Percentiles rank a stretch among this genome's conserved stretches.
Conservation (phyloP, 1,140 invertebrate genomes). For the Nephila pilipes region DNA sequence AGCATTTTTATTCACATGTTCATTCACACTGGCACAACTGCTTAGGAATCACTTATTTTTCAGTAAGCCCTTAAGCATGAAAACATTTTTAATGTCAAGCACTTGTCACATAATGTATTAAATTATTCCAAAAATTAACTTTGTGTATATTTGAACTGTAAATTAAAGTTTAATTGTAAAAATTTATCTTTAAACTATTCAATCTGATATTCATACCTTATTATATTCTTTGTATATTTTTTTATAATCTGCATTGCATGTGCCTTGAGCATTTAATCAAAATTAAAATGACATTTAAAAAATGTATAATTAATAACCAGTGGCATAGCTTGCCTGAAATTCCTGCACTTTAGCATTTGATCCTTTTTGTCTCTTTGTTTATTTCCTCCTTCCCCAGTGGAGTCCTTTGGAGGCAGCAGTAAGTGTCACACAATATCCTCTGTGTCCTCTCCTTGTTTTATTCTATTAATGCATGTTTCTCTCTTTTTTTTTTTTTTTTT, state of each 20-base stretch:
- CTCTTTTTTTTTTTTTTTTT: background rate
- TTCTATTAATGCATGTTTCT: conserved; percentile 40
- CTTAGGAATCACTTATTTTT: background rate
- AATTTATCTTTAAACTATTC: background rate
- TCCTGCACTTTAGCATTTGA: conserved; percentile 77
- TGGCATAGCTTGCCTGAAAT: conserved; percentile 75
- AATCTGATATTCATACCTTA: background rate
- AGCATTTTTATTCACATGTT: conserved; percentile 17
- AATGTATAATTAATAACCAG: background rate
- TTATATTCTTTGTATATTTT: background rate
- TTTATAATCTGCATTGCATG: conserved; percentile 23
- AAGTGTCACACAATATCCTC: conserved; percentile 75
- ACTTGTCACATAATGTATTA: background rate
- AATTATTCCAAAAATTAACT: background rate
- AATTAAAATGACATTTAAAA: conserved; percentile 3
- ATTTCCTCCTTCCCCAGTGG: conserved; percentile 74
- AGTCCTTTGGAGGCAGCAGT: conserved; percentile 76
- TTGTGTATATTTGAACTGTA: background rate
- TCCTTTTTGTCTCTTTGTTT: conserved; percentile 72
- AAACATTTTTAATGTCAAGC: background rate
- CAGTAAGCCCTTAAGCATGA: background rate
- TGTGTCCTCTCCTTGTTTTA: conserved; percentile 59
- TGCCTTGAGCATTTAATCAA: conserved; percentile 10
- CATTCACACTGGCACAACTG: conserved; percentile 5
- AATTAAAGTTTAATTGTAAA: background rate